Evolutionary conservation across 2,797 vertebrate species (phyloP), one percentile per base, ranked within the genome.

Genomic region (Gorsachius magnificus): DNA sequence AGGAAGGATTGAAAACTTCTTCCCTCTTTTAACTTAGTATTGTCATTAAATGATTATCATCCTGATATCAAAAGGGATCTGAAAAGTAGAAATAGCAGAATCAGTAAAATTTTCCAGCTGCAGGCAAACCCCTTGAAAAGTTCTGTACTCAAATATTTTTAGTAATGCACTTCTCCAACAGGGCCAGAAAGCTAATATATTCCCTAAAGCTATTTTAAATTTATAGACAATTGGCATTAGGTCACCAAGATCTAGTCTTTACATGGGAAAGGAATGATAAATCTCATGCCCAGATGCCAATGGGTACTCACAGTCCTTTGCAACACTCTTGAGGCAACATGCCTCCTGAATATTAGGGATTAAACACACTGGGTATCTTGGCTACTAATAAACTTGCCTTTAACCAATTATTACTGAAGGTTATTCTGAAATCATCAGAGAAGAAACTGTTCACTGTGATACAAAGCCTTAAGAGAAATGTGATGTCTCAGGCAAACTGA

Each of bases 261-360:
- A 48, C 20, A 71, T 48, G 28, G 25, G 43, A 11, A 76, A 56
- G 13, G 20, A 72, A 46, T 31, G 24, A 53, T 51, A 17, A 38
- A 38, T 57, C 21, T 56, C 8, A 25, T 87, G 45, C 16, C 15
- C 36, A 69, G 11, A 54, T 16, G 65, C 6, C 13, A 41, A 1
- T 22, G 21, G 8, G 6, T 51, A 36, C 19, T 38, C n/a, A 19
- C 13, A 53, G 25, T 5, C 11, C 7, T 81, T 28, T 24, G 3
- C 3, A 2, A 18, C 11, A 16, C 2, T 4, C 11, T 35, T 72
- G 33, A 45, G 24, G n/a, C 9, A 87, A 38, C 7, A 51, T 6
- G 3, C 2, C 2, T 64, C 51, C n/a, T 3, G 2, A 36, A 28
- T 25, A 1, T 15, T 60, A 24, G 3, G 24, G n/a, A n/a, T n/a